Evolutionary conservation across 2,888 invertebrate species (phyloP), one percentile per base, ranked within the genome.

Genomic region (Drosophila gaucha): DNA sequence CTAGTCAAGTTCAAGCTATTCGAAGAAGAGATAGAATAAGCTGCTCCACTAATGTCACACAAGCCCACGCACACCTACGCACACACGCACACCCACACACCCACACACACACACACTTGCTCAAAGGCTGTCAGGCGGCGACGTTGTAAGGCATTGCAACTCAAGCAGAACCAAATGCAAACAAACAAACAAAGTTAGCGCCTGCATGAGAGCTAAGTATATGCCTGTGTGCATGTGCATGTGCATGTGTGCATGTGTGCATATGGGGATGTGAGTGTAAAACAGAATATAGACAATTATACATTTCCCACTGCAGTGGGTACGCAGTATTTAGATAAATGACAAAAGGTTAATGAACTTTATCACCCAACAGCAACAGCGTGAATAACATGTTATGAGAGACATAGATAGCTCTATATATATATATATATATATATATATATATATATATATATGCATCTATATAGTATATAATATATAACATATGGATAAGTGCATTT

Each of bases 301-400:
- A 86, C 87, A 80, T 76, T 84, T 84, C 60, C 71, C 68, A 72
- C 75, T 68, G 78, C 74, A 67, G 68, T 50, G 49, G 52, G 56
- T 67, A 67, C 72, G 71, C 74, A 73, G 67, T 63, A 75, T 80
- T 84, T 78, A 84, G 79, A 82, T 85, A 82, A 85, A 82, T 79
- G 82, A 76, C 74, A 76, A 84, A 80, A 84, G 82, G 82, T 83
- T 78, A 86, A 83, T 84, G 82, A 83, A 83, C 82, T 84, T 84
- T 84, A 80, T 70, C 85, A 74, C 67, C 78, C 82, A 74, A 51
- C 72, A 71, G 63, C 71, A 75, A 71, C 62, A 82, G 66, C 67
- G 57, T 79, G 63, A 59, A 56, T 66, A 64, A 71, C 77, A 69
- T 72, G 67, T 75, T 65, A 75, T 65, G 71, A 65, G 30, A 55